Percentiles rank a stretch among this genome's conserved stretches.
Evolutionary conservation across 2,113 vertebrate genomes (phyloP).

Genomic region (Amphiprion ocellaris): DNA sequence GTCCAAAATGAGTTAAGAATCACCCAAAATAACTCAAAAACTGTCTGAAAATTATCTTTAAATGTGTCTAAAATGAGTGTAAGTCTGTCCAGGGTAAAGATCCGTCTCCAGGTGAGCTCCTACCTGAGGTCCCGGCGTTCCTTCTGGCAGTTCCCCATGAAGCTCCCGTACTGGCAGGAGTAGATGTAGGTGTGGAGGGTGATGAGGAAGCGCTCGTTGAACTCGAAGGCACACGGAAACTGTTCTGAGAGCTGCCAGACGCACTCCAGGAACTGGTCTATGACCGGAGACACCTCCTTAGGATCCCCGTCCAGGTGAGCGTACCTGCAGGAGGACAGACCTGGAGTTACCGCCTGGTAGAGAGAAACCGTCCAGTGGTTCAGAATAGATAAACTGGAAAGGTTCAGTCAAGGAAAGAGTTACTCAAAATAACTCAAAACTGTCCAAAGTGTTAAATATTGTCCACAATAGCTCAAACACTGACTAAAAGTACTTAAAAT

Average conservation of each 20-base stretch:
- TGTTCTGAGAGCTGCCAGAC: slow-evolving; percentile 97
- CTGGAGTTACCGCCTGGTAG: neutral
- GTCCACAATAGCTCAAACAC: too few relatives aligned
- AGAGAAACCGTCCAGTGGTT: too few relatives aligned
- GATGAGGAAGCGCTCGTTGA: slow-evolving; percentile 94
- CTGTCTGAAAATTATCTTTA: too few relatives aligned
- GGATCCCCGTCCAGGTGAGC: slow-evolving; percentile 94
- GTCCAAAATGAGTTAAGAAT: too few relatives aligned
- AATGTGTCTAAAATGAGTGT: too few relatives aligned
- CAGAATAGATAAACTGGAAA: too few relatives aligned
- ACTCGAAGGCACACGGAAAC: slow-evolving; percentile 97
- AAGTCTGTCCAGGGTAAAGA: too few relatives aligned
- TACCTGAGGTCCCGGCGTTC: slow-evolving; percentile 92
- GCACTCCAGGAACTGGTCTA: slow-evolving; percentile 97
- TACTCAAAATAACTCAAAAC: too few relatives aligned
- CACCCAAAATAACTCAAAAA: too few relatives aligned
- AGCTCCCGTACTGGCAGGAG: slow-evolving; percentile 96
- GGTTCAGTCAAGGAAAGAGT: too few relatives aligned
- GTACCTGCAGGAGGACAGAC: slow-evolving; percentile 83
- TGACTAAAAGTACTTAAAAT: too few relatives aligned
- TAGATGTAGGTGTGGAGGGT: slow-evolving; percentile 91
- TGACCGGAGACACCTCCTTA: slow-evolving; percentile 95
- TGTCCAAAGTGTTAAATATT: too few relatives aligned
- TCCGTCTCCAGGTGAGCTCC: slow-evolving; percentile 1
- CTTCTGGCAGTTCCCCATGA: slow-evolving; percentile 93